These are phyloP conservation scores for Rostratula benghalensis DNA, from an alignment of 2,113 vertebrate genomes.

Conservation along the genomic window DNA sequence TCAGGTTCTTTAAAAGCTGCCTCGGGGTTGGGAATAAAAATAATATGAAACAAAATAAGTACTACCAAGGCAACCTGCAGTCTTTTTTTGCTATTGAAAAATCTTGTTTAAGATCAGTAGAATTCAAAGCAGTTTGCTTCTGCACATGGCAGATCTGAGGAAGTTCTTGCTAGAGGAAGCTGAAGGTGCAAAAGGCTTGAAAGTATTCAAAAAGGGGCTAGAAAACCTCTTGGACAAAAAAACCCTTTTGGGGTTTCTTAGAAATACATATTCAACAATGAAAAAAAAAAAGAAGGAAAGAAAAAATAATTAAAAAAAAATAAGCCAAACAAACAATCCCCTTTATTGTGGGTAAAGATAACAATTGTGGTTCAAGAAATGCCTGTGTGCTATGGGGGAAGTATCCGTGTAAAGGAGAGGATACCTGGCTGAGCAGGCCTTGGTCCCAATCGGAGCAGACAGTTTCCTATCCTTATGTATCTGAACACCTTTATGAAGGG, in stretches of 20 bases:
- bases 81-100: background rate
- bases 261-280: background rate
- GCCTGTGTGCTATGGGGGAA: background rate
- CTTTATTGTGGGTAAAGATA: background rate
- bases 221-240: background rate
- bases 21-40: slow-evolving; percentile 12
- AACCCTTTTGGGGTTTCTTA: background rate
- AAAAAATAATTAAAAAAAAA: background rate
- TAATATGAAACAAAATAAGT: background rate
- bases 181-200: background rate
- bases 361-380: background rate
- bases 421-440: background rate
- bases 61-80: background rate
- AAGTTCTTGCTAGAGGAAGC: background rate
- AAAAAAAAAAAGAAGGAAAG: background rate
- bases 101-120: background rate
- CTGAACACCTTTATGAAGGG: background rate
- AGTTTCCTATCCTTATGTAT: background rate
- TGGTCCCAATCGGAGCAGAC: background rate
- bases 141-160: background rate
- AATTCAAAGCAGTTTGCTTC: background rate
- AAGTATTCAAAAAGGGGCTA: background rate
- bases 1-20: slow-evolving; percentile 14
- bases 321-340: background rate
- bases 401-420: background rate